Evolutionary conservation across 2,888 invertebrate species (phyloP).

Genomic region (Mimumesa dahlbomi): DNA sequence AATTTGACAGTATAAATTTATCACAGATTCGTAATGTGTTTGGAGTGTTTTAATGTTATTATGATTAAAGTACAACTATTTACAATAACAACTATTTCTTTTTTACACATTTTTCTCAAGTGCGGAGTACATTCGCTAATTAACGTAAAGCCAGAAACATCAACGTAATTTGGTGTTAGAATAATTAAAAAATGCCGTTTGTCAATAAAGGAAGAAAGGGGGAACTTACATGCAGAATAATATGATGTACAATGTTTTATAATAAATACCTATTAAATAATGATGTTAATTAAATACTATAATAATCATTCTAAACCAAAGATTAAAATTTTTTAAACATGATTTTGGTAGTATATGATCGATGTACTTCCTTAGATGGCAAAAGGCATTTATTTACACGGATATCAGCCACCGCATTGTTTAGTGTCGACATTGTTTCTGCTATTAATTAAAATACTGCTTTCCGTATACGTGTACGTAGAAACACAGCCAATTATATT

Average conservation of each 20-base stretch:
- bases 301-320: background rate
- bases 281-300: background rate
- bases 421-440: conserved; percentile 23
- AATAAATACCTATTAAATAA: conserved; percentile 4
- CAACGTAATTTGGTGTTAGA: too few relatives aligned
- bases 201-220: conserved; percentile 12
- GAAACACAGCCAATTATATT: conserved; percentile 55
- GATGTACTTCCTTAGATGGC: conserved; percentile 3
- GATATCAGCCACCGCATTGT: conserved; percentile 7
- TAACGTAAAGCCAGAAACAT: background rate
- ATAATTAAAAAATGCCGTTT: conserved; percentile 27
- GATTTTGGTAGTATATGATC: too few relatives aligned
- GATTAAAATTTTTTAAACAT: too few relatives aligned
- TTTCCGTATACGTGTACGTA: conserved; percentile 36
- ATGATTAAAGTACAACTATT: conserved; percentile 67
- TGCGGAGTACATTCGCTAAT: background rate
- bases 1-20: conserved; percentile 74
- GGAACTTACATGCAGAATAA: too few relatives aligned
- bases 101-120: conserved; percentile 4
- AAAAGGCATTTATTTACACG: conserved; percentile 10
- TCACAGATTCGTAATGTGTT: conserved; percentile 74
- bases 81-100: conserved; percentile 47
- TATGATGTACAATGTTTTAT: too few relatives aligned
- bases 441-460: conserved; percentile 50
- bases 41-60: conserved; percentile 54